Evolutionary conservation across 2,888 invertebrate species (phyloP).

Genomic region (Mesodorylaimus sp.): DNA sequence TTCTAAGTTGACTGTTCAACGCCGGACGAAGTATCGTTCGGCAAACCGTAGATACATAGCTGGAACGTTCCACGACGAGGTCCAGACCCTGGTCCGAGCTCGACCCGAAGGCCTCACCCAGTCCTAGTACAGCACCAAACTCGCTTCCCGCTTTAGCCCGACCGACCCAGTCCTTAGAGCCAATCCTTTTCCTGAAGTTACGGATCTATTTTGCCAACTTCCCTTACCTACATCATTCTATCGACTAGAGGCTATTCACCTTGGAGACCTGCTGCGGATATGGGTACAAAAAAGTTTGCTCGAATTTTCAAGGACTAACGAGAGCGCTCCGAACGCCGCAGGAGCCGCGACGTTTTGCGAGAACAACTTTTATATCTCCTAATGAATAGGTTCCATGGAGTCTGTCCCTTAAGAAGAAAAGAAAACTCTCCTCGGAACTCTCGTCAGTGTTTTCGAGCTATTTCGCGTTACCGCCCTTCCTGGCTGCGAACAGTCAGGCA

Average conservation of each 20-base stretch:
- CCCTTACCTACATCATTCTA: conserved; percentile 25
- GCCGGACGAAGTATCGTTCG: conserved; percentile 35
- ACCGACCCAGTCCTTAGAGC: conserved; percentile 49
- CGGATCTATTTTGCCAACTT: conserved; percentile 35
- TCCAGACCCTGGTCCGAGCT: conserved; percentile 22
- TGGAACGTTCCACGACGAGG: conserved; percentile 25
- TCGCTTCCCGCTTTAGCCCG: conserved; percentile 41
- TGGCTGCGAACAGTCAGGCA: no score
- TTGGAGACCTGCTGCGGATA: conserved; percentile 58
- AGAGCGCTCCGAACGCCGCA: conserved; percentile 28
- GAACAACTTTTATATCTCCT: conserved; percentile 32
- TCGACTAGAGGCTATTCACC: conserved; percentile 37
- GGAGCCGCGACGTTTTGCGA: conserved; percentile 34
- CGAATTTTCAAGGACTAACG: conserved; percentile 34
- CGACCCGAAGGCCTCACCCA: conserved; percentile 21
- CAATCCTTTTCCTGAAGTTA: conserved; percentile 50
- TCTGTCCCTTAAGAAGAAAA: conserved; percentile 30
- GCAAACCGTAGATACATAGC: conserved; percentile 19
- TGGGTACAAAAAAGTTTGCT: conserved; percentile 43
- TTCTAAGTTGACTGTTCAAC: conserved; percentile 42
- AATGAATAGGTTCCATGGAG: conserved; percentile 35
- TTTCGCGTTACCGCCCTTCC: no score
- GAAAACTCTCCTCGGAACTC: no score
- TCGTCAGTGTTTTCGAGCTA: no score
- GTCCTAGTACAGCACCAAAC: conserved; percentile 24